Evolutionary conservation across 2,113 vertebrate species (phyloP), one percentile per base, ranked within the genome.

Genomic region (Suricata suricatta): DNA sequence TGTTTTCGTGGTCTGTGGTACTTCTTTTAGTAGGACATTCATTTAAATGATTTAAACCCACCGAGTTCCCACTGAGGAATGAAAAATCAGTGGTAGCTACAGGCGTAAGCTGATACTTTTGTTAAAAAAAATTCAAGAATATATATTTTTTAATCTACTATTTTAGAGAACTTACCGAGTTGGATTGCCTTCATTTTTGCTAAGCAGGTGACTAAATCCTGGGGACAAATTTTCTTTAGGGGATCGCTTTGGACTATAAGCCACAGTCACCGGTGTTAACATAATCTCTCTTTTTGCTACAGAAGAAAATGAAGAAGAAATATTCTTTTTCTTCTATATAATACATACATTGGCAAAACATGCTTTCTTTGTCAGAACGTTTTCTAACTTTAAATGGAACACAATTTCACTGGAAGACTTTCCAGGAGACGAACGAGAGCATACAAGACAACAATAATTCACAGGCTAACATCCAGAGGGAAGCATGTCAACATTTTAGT

Each of bases 211-310:
- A 97, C 99, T 99, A 66, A 99, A 99, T 15, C 99, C 99, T 14
- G 99, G 99, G 94, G 99, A 99, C 95, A 99, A 98, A 96, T 99
- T 99, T 97, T 99, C 99, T n/a, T 99, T 99, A 1, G 99, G 99
- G 96, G 99, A 99, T 86, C 99, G 99, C 98, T 99, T 99, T 0
- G 99, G 99, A 96, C 99, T 99, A 97, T 99, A 99, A 38, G 99
- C 99, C 54, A 99, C 99, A 15, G 99, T 99, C 90, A 99, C 96
- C 0, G 99, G 99, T 47, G 97, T 98, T 91, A 99, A 96, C 98
- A 99, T 98, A 33, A 99, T 99, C 92, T 99, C 99, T 98, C 99
- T 99, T 97, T 99, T 99, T 69, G 99, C 99, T 99, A 98, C 41
- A 94, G 93, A 97, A 95, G 57, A 98, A 96, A 98, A 93, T 96